Evolutionary conservation across 2,888 invertebrate genomes (phyloP).

Genomic region (Epirrhoe tristata): DNA sequence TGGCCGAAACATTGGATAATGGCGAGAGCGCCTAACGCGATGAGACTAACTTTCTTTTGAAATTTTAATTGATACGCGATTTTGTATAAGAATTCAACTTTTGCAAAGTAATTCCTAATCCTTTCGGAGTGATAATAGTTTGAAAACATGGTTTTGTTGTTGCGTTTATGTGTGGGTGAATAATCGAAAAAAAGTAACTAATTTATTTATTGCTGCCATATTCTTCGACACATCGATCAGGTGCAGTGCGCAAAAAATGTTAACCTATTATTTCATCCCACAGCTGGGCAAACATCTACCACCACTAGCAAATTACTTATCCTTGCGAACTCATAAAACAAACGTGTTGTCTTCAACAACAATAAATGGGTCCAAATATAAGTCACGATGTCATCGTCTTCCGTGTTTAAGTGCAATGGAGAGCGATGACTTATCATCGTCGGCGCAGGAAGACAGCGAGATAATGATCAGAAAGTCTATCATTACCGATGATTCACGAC

Average conservation of each 20-base stretch:
- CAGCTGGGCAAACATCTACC: no score
- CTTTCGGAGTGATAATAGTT: no score
- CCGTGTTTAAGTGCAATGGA: conserved; percentile 16
- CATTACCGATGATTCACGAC: conserved; percentile 32
- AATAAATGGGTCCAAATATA: conserved; percentile 1
- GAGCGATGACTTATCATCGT: conserved; percentile 23
- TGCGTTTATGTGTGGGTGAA: no score
- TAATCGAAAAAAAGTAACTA: no score
- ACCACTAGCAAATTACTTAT: not conserved
- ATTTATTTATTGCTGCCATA: no score
- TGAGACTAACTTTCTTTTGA: conserved; percentile 6
- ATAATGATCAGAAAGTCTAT: conserved; percentile 35
- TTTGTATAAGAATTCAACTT: not conserved
- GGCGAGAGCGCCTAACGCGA: not conserved
- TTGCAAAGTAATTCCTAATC: not conserved
- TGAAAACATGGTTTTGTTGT: no score
- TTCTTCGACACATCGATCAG: no score
- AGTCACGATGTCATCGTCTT: conserved; percentile 19
- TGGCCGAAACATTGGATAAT: conserved; percentile 13
- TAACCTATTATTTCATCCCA: no score
- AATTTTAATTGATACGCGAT: not conserved
- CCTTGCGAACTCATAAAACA: not conserved
- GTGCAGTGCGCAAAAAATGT: no score
- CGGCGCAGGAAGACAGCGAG: conserved; percentile 22
- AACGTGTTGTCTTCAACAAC: not conserved